Evolutionary conservation across 2,888 invertebrate species (phyloP).

Genomic region (Drosophila picticornis): DNA sequence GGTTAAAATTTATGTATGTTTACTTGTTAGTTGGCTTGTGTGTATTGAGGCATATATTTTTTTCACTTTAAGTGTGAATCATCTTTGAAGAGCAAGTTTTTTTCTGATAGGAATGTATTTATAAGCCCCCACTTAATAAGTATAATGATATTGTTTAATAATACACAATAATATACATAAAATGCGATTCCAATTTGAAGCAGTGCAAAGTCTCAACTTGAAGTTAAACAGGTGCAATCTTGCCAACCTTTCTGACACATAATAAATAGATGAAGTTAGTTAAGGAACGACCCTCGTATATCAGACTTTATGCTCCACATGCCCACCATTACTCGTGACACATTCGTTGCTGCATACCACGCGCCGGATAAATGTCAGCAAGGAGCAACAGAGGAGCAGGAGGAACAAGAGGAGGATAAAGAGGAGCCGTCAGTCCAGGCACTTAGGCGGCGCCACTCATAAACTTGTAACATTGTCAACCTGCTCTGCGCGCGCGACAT

Average conservation of each 20-base stretch:
- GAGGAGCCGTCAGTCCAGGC: conserved; percentile 24
- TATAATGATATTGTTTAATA: background rate
- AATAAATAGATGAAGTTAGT: conserved; percentile 16
- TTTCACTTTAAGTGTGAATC: conserved; percentile 1
- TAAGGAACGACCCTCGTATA: conserved; percentile 32
- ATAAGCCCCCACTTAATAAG: conserved; percentile 2
- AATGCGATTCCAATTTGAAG: background rate
- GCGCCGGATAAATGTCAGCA: conserved; percentile 24
- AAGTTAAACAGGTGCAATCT: background rate
- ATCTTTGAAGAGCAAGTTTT: background rate
- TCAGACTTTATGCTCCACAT: conserved; percentile 18
- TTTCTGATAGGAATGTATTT: conserved; percentile 30
- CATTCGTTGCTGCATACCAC: conserved; percentile 31
- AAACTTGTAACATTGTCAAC: conserved; percentile 73
- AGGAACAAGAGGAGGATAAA: background rate
- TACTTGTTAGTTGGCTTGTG: conserved; percentile 9
- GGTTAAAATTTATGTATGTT: background rate
- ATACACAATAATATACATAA: background rate
- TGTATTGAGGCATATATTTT: background rate
- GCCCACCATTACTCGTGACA: conserved; percentile 35
- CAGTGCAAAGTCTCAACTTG: background rate
- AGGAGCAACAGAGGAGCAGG: background rate
- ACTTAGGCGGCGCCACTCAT: conserved; percentile 44
- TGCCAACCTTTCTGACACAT: background rate
- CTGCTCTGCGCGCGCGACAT: conserved; percentile 28